Evolutionary conservation across 2,888 invertebrate species (phyloP), one percentile per base, ranked within the genome.

Genomic region (Hyposoter didymator): DNA sequence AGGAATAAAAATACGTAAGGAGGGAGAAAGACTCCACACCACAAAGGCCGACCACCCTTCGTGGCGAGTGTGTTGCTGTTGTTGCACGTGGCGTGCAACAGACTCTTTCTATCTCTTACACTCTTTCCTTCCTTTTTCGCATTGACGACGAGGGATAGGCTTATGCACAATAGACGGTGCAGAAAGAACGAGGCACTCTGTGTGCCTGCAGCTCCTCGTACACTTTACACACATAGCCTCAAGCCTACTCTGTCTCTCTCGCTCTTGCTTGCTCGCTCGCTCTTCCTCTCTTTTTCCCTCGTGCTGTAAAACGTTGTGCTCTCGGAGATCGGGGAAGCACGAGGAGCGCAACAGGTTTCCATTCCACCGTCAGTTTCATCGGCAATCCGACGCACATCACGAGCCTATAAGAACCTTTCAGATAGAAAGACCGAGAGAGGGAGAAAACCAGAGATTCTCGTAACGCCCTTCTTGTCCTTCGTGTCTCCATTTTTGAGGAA

Each of bases 281-380:
- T 64, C 22, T 17, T 22, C 32, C 69, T 69, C n/a, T 70, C 62
- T 79, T 19, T 72, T 17, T 79, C 49, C 35, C 62, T 35, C 28
- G 12, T 19, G 52, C 43, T 55, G 35, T 52, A 22, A 49, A 66
- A 19, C 52, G n/a, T n/a, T n/a, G n/a, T n/a, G 43, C 55, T 5
- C 55, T 14, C 7, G 32, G 45, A 49, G 43, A 67, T 55, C 67
- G 28, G 55, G 73, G 73, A 62, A 88, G 82, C 82, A 59, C 78
- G 78, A 88, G 88, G 88, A 88, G 88, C 89, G 92, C 92, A 92
- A 92, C 92, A 92, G 92, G 92, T 92, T 91, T 92, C 89, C 90
- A 88, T 90, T 79, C 75, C 76, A 67, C 62, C 75, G 75, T 66
- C 62, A 78, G 64, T 78, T 75, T 72, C 74, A 47, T 75, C 73